Conservation (phyloP, 2,888 invertebrate genomes). For the Subacronicta megacephala region DNA sequence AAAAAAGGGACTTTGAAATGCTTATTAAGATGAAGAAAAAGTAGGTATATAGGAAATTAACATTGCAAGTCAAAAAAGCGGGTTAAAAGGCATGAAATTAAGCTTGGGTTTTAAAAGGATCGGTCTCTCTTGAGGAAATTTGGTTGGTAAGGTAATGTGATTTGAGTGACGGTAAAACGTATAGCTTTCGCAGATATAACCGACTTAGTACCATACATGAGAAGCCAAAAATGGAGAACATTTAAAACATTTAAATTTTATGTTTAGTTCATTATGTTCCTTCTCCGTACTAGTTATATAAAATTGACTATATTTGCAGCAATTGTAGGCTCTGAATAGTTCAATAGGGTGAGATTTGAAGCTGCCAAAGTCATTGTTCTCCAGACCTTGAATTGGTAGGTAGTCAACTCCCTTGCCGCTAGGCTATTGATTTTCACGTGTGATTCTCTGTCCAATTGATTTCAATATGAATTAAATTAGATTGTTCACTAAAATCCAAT, state of each 20-base stretch:
- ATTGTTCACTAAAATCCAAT: slow-evolving; percentile 9
- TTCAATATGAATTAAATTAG: slow-evolving; percentile 32
- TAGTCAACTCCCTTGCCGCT: slow-evolving; percentile 12
- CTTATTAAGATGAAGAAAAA: slow-evolving; percentile 10
- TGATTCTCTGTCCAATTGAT: slow-evolving; percentile 29
- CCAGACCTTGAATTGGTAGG: slow-evolving; percentile 19
- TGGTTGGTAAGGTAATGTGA: slow-evolving; percentile 28
- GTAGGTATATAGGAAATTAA: slow-evolving; percentile 5
- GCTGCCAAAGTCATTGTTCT: slow-evolving; percentile 42
- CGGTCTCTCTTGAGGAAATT: slow-evolving; percentile 18
- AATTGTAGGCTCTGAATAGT: slow-evolving; percentile 8
- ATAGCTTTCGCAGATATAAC: slow-evolving; percentile 14
- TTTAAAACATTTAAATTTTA: too few relatives aligned
- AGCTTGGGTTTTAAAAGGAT: slow-evolving; percentile 12
- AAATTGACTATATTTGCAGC: neutral
- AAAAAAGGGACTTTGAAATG: neutral
- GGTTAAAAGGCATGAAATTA: slow-evolving; percentile 34
- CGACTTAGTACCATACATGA: neutral
- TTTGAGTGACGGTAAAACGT: slow-evolving; percentile 25
- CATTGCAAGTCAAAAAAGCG: slow-evolving; percentile 8
- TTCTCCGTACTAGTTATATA: too few relatives aligned
- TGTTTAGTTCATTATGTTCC: too few relatives aligned
- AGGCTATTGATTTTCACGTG: slow-evolving; percentile 37
- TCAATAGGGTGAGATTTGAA: slow-evolving; percentile 22
- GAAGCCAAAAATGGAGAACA: too few relatives aligned